Evolutionary conservation across 2,888 invertebrate species (phyloP), one percentile per base, ranked within the genome.

Genomic region (Ectobius pallidus): DNA sequence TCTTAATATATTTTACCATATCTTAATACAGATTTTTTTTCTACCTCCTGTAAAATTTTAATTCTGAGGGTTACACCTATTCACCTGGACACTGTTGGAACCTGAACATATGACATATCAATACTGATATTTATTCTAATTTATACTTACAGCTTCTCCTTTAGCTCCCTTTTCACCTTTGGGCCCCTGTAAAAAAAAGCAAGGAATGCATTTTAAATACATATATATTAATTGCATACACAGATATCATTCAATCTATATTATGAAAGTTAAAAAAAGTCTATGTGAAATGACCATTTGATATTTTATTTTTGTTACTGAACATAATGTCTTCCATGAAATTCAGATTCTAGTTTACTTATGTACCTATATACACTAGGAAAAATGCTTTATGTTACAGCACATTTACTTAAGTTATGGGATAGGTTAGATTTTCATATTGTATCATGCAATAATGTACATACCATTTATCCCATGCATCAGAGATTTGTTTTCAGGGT

Each of bases 101-200:
- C n/a, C n/a, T n/a, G n/a, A n/a, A n/a, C n/a, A n/a, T n/a, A n/a
- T n/a, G n/a, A n/a, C n/a, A n/a, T n/a, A n/a, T n/a, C n/a, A n/a
- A n/a, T n/a, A n/a, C n/a, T n/a, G 34, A 34, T 34, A 34, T 34
- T 34, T 34, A 34, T n/a, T 58, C 22, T 61, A 39, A 75, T 69
- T 74, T 75, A 77, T 82, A 91, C 92, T 92, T 88, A 93, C 93
- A 81, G 90, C 84, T 82, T 91, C 91, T 81, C 96, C 96, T 83
- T 93, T 92, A 81, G 90, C 90, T 81, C 95, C 95, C 83, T 93
- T 94, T 84, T 95, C 95, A 77, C 95, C 96, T 83, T 94, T 93
- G 75, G 93, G 92, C 78, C 95, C 95, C 93, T 93, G 77, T 39
- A 77, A 76, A 77, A 67, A 82, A 80, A 87, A 87, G 84, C 25